Evolutionary conservation across 1,140 invertebrate species (phyloP).

Genomic region (Scaptomyza hsui): DNA sequence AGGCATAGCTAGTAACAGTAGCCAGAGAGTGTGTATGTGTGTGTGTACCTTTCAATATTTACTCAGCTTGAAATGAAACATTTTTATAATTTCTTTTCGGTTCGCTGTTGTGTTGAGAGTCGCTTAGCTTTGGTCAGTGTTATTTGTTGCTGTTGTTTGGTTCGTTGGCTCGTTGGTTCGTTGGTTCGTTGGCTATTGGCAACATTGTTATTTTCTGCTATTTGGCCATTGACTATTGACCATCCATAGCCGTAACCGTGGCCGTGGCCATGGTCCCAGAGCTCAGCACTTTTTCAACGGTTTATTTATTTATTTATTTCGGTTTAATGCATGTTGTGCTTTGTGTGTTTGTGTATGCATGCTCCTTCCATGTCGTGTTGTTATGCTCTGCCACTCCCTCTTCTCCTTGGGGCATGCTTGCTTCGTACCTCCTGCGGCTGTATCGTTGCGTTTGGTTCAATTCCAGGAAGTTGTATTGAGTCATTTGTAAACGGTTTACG

Average conservation of each 20-base stretch:
- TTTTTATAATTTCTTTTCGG: slow-evolving; percentile 75
- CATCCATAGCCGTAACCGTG: slow-evolving; percentile 11
- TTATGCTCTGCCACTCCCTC: not conserved
- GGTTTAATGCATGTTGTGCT: slow-evolving; percentile 69
- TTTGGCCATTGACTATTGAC: slow-evolving; percentile 79
- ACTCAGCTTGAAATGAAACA: slow-evolving; percentile 68
- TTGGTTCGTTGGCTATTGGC: slow-evolving; percentile 80
- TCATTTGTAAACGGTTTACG: slow-evolving; percentile 81
- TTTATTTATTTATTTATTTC: slow-evolving; percentile 82
- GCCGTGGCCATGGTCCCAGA: slow-evolving; percentile 7
- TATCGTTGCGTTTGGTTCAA: slow-evolving; percentile 11
- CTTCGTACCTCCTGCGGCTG: slow-evolving; percentile 3
- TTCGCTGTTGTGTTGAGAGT: slow-evolving; percentile 13
- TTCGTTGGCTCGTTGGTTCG: slow-evolving; percentile 80
- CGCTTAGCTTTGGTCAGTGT: slow-evolving; percentile 51
- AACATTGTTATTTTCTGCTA: slow-evolving; percentile 81
- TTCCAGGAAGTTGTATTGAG: slow-evolving; percentile 77
- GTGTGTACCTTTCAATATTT: slow-evolving; percentile 60
- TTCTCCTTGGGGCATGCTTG: not conserved
- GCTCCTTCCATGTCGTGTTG: slow-evolving; percentile 1
- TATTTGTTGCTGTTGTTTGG: slow-evolving; percentile 70
- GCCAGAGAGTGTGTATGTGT: not conserved
- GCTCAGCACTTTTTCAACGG: slow-evolving; percentile 55
- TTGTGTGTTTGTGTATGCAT: not conserved
- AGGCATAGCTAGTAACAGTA: slow-evolving; percentile 20